phyloP scores from a whole-genome alignment of 2,888 invertebrate genomes.

The Octonoba sinensis region DNA sequence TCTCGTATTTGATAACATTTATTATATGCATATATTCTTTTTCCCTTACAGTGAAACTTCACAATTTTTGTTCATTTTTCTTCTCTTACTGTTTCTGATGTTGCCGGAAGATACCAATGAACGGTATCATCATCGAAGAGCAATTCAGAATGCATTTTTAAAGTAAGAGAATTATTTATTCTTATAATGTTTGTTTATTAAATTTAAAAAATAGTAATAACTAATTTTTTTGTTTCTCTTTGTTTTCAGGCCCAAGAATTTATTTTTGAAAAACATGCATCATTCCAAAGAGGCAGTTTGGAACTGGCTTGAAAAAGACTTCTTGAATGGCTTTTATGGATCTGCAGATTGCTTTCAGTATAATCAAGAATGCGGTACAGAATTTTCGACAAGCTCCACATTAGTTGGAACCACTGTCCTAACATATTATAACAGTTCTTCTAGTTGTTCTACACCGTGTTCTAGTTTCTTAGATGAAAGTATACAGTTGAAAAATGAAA shows the following conservation, averaged over 20 bases:
- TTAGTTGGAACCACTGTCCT: conserved; percentile 14
- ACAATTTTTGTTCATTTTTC: conserved; percentile 5
- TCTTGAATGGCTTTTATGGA: conserved; percentile 15
- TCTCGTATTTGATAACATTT: too few relatives aligned
- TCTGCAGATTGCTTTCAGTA: not conserved
- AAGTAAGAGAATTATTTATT: conserved; percentile 13
- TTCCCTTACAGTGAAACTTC: conserved; percentile 23
- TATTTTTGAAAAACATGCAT: not conserved
- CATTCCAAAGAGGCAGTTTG: conserved; percentile 5
- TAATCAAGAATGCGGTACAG: conserved; percentile 19
- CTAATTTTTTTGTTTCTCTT: not conserved
- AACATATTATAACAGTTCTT: conserved; percentile 11
- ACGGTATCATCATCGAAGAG: conserved; percentile 25
- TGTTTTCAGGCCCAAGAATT: not conserved
- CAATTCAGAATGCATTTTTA: conserved; percentile 35
- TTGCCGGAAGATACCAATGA: conserved; percentile 18
- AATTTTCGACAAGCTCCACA: conserved; percentile 12
- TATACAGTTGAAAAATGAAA: too few relatives aligned
- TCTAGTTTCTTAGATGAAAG: too few relatives aligned
- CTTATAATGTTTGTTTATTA: not conserved
- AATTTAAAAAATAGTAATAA: not conserved
- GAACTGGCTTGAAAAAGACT: conserved; percentile 39
- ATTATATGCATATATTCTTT: too few relatives aligned
- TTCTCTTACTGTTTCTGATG: conserved; percentile 8
- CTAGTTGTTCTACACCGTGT: not conserved